phyloP scores from a whole-genome alignment of 1,140 invertebrate genomes.

The Episyrphus balteatus region DNA sequence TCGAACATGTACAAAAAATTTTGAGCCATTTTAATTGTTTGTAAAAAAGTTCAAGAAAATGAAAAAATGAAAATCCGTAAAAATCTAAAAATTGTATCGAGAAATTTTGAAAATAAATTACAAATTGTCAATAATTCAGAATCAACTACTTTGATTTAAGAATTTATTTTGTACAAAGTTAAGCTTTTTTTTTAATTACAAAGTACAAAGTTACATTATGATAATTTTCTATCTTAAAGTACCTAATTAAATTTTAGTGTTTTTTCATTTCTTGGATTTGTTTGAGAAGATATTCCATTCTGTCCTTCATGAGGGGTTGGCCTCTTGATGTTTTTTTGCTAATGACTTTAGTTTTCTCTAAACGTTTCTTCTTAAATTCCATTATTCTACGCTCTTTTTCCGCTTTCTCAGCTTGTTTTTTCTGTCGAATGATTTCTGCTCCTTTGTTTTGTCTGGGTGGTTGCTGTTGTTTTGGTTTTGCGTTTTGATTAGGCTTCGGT shows the following conservation, averaged over 20 bases:
- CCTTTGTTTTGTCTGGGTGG: too few species aligned
- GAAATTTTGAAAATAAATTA: too few species aligned
- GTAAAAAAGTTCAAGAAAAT: neutral
- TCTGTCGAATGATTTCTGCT: conserved; percentile 14
- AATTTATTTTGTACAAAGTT: too few species aligned
- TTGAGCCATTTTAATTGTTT: conserved; percentile 12
- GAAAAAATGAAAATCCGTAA: too few species aligned
- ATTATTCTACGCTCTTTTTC: conserved; percentile 25
- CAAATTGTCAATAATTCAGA: too few species aligned
- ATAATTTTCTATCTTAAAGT: too few species aligned
- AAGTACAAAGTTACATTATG: too few species aligned
- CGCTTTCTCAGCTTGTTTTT: conserved; percentile 16
- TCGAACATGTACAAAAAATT: conserved; percentile 33
- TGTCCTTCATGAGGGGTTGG: conserved; percentile 33
- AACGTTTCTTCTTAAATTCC: conserved; percentile 25
- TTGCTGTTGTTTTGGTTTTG: too few species aligned
- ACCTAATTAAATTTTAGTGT: neutral
- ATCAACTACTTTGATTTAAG: too few species aligned
- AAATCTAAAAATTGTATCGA: too few species aligned
- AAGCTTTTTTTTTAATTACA: too few species aligned
- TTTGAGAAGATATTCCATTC: conserved; percentile 29
- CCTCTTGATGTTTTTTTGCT: conserved; percentile 29
- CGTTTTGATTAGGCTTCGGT: too few species aligned
- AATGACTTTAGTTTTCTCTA: conserved; percentile 26
- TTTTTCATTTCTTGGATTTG: conserved; percentile 32